These are phyloP conservation scores for Nymphicus hollandicus DNA, from an alignment of 2,113 vertebrate genomes.

Conservation along the genomic window DNA sequence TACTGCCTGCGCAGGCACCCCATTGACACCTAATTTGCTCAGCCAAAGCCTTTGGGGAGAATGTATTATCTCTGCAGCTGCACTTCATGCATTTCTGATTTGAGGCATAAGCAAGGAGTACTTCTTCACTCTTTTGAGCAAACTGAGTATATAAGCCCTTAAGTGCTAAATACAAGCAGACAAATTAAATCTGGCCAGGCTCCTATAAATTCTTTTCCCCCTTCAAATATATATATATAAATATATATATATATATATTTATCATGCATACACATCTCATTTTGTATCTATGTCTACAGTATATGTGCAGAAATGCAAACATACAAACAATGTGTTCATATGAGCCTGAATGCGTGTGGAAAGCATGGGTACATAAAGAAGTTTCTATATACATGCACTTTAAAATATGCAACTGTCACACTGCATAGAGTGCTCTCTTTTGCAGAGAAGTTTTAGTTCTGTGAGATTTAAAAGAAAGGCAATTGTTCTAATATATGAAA, in stretches of 20 bases:
- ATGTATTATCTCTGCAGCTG: slow-evolving; percentile 87
- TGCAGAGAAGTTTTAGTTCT: background rate
- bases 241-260: background rate
- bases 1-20: slow-evolving; percentile 84
- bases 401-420: background rate
- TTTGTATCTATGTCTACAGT: background rate
- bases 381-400: background rate
- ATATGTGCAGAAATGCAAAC: background rate
- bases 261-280: background rate
- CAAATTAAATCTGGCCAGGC: slow-evolving; percentile 67
- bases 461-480: background rate
- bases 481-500: background rate
- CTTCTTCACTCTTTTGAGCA: slow-evolving; percentile 76
- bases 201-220: slow-evolving; percentile 29
- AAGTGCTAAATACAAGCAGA: slow-evolving; percentile 76
- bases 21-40: slow-evolving; percentile 90
- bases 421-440: background rate
- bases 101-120: slow-evolving; percentile 76
- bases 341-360: background rate
- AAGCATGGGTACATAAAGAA: background rate
- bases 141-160: slow-evolving; percentile 75
- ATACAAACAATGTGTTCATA: background rate
- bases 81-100: slow-evolving; percentile 84
- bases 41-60: slow-evolving; percentile 85
- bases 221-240: background rate